Conservation (phyloP, 2,888 invertebrate species). For the Lamellibrachia satsuma region DNA sequence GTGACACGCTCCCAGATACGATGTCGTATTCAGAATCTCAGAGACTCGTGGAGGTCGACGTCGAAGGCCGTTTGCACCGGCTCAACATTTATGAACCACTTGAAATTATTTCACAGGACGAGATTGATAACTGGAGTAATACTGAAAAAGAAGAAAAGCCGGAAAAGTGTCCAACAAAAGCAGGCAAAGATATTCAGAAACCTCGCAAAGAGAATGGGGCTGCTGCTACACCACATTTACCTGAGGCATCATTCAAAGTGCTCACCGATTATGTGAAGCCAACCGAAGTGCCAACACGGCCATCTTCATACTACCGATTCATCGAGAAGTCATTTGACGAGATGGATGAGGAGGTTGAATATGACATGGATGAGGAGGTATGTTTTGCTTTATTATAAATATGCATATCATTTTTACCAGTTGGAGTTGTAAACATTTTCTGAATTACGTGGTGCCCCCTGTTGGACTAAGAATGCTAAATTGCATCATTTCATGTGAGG, state of each 20-base stretch:
- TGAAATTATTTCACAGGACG: slow-evolving; percentile 65
- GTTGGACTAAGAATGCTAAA: not conserved
- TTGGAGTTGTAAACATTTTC: not conserved
- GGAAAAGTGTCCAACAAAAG: slow-evolving; percentile 46
- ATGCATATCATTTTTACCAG: not conserved
- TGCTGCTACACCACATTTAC: slow-evolving; percentile 68
- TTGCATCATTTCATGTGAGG: not conserved
- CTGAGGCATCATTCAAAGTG: slow-evolving; percentile 77
- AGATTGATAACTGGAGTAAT: slow-evolving; percentile 61
- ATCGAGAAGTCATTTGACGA: slow-evolving; percentile 95
- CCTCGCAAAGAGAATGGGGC: slow-evolving; percentile 25
- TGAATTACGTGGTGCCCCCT: not conserved
- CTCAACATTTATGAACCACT: slow-evolving; percentile 68
- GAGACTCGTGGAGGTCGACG: slow-evolving; percentile 85
- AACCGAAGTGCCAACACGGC: slow-evolving; percentile 83
- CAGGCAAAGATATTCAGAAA: slow-evolving; percentile 37
- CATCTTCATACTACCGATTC: slow-evolving; percentile 82
- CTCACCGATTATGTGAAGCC: slow-evolving; percentile 79
- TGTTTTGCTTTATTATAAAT: slow-evolving; percentile 22
- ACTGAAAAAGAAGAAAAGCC: slow-evolving; percentile 62
- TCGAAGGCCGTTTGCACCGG: slow-evolving; percentile 81
- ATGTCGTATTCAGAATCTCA: slow-evolving; percentile 86
- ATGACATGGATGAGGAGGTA: slow-evolving; percentile 95
- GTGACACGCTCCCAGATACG: slow-evolving; percentile 70
- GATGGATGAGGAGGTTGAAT: slow-evolving; percentile 90